These are phyloP conservation scores for Coccyzus lansbergi DNA, from an alignment of 2,797 vertebrate species.

Conservation along the genomic window DNA sequence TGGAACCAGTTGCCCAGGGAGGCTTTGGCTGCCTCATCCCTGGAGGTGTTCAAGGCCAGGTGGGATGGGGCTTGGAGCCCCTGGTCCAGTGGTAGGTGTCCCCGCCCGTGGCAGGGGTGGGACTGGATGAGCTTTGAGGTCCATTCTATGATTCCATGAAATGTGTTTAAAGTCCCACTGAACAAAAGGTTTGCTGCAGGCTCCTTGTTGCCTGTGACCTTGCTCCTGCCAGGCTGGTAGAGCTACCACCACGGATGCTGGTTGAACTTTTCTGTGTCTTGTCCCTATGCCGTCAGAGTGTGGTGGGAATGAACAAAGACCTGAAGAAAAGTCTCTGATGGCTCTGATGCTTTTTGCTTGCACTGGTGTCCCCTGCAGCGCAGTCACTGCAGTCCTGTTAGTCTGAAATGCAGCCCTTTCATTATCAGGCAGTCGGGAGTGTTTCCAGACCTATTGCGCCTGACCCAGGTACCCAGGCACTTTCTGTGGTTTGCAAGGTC, in stretches of 20 bases:
- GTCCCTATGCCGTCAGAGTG: accelerated
- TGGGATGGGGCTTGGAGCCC: no score
- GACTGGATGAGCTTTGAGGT: no score
- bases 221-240: not conserved
- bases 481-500: not conserved
- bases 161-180: not conserved
- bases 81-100: no score
- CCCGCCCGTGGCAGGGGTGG: no score
- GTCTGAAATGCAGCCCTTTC: not conserved
- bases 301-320: not conserved
- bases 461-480: not conserved
- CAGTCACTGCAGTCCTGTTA: not conserved
- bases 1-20: no score
- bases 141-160: not conserved
- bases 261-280: not conserved
- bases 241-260: accelerated
- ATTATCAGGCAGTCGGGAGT: not conserved
- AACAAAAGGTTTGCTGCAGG: not conserved
- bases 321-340: not conserved
- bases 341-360: not conserved
- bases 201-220: not conserved
- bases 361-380: not conserved
- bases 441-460: not conserved
- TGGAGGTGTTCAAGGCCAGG: no score
- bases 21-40: no score